Percentiles rank a stretch among this genome's conserved stretches.
Evolutionary conservation across 2,113 vertebrate genomes (phyloP).

Genomic region (Numenius arquata): DNA sequence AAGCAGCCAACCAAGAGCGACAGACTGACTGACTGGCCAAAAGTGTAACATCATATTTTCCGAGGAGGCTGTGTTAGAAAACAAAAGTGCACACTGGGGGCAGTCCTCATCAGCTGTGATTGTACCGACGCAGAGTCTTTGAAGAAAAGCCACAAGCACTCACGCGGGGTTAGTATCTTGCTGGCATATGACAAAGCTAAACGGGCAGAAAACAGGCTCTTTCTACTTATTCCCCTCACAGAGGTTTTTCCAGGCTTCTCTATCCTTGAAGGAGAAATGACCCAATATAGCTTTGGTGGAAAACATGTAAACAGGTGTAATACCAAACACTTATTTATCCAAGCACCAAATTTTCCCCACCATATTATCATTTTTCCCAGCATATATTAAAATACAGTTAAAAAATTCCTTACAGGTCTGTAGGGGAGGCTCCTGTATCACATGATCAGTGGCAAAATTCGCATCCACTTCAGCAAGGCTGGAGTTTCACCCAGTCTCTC

Average conservation of each 20-base stretch:
- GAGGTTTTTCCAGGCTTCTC: background rate
- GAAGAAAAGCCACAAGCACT: background rate
- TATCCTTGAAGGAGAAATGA: background rate
- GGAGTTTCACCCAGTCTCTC: background rate
- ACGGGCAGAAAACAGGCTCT: background rate
- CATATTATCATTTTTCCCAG: background rate
- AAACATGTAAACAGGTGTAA: background rate
- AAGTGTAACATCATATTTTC: constrained; percentile 2
- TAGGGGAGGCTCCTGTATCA: background rate
- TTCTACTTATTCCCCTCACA: background rate
- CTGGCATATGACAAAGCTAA: background rate
- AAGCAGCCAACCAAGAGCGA: background rate
- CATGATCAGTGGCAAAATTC: background rate
- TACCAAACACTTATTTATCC: background rate
- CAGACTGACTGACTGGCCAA: background rate
- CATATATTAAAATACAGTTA: background rate
- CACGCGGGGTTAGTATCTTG: fast-evolving
- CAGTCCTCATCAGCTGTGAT: background rate
- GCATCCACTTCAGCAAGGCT: background rate
- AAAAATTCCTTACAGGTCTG: background rate
- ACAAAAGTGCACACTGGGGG: background rate
- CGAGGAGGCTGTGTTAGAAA: background rate
- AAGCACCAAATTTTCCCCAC: background rate
- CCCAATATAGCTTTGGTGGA: background rate
- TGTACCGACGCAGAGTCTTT: background rate